Evolutionary conservation across 2,888 invertebrate genomes (phyloP).

Genomic region (Cotesia congregata): DNA sequence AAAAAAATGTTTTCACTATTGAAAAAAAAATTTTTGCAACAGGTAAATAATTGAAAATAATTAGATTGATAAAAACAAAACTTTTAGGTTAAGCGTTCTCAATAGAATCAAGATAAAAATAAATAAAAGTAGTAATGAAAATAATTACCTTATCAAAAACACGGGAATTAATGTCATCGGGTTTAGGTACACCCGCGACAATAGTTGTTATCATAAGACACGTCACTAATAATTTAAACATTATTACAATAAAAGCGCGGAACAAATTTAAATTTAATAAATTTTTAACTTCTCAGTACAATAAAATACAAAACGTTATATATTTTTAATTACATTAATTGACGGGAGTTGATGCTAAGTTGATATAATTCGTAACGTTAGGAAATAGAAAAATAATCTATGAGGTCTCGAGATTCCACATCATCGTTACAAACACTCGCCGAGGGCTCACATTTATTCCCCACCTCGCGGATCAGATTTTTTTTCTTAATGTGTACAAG

Average conservation of each 20-base stretch:
- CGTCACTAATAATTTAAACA: slow-evolving; percentile 12
- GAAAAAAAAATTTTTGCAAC: no score
- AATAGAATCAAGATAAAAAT: slow-evolving; percentile 5
- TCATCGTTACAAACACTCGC: slow-evolving; percentile 2
- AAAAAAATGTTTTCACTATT: no score
- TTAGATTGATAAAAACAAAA: no score
- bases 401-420: slow-evolving; percentile 2
- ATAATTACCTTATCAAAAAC: slow-evolving; percentile 72
- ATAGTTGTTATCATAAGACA: slow-evolving; percentile 43
- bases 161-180: slow-evolving; percentile 75
- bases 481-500: background rate
- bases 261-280: background rate
- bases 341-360: background rate
- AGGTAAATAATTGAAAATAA: no score
- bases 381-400: slow-evolving; percentile 3
- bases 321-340: background rate
- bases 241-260: background rate
- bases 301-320: no score
- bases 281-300: background rate
- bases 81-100: background rate
- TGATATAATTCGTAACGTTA: background rate
- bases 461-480: background rate
- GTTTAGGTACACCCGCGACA: slow-evolving; percentile 78
- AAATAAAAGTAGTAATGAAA: background rate
- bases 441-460: background rate